Percentiles rank a stretch among this genome's conserved stretches.
Evolutionary conservation across 2,113 vertebrate species (phyloP).

Genomic region (Eclectus roratus): DNA sequence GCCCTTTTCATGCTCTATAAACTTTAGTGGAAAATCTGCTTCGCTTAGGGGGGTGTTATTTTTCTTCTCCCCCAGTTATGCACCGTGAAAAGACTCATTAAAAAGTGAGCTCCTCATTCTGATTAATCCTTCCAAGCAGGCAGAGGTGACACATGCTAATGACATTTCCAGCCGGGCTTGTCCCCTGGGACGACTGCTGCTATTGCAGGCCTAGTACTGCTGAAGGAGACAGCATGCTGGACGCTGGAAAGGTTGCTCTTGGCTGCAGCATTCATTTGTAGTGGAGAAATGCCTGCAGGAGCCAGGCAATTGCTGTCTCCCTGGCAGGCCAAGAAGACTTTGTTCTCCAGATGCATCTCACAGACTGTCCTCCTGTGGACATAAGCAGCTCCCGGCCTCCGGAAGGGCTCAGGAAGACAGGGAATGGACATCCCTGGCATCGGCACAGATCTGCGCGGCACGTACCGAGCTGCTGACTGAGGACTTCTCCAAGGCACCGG

Average conservation of each 20-base stretch:
- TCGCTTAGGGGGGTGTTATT: not conserved
- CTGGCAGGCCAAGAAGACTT: not conserved
- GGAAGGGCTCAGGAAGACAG: not conserved
- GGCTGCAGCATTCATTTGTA: not conserved
- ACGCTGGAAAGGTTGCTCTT: conserved; percentile 22
- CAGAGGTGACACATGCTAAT: conserved; percentile 70
- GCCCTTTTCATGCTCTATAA: conserved; percentile 77
- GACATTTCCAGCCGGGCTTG: conserved; percentile 73
- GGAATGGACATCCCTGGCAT: not conserved
- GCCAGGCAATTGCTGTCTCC: not conserved
- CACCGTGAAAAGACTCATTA: conserved; percentile 58
- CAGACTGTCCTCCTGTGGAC: not conserved
- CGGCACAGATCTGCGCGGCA: fast-evolving
- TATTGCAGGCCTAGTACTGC: not conserved
- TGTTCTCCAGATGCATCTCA: not conserved
- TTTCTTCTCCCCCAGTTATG: not conserved
- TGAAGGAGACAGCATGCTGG: not conserved
- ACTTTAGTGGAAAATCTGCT: conserved; percentile 73
- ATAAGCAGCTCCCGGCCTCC: not conserved
- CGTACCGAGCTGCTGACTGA: not conserved
- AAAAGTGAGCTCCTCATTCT: conserved; percentile 25
- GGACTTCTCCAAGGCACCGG: not conserved
- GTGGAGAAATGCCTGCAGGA: conserved; percentile 15
- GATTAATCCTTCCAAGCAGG: conserved; percentile 52
- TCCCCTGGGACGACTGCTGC: not conserved